Evolutionary conservation across 2,113 vertebrate genomes (phyloP).

Genomic region (Solea solea): DNA sequence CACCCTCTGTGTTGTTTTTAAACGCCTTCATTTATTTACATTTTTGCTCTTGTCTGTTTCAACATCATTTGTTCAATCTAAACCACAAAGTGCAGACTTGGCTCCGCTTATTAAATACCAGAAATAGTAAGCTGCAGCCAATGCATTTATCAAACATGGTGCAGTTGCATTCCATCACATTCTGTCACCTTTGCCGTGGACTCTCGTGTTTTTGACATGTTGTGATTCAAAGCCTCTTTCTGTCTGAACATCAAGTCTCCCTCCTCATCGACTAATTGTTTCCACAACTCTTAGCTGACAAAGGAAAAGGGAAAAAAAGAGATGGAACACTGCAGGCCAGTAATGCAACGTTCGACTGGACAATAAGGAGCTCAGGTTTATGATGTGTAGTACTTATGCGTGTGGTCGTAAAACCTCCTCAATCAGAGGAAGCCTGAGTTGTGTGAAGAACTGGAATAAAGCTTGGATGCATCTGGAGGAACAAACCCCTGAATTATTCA

Average conservation of each 20-base stretch:
- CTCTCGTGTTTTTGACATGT: too few species aligned
- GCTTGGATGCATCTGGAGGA: background rate
- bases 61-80: background rate
- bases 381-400: background rate
- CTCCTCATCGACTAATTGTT: too few species aligned
- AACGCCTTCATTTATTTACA: conserved; percentile 50
- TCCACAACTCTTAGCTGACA: too few species aligned
- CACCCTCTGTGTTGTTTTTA: conserved; percentile 18
- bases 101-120: conserved; percentile 1
- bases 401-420: background rate
- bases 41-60: background rate
- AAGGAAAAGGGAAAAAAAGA: background rate
- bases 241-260: too few species aligned
- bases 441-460: background rate
- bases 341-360: background rate
- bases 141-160: background rate
- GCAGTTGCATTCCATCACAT: background rate
- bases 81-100: too few species aligned
- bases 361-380: background rate
- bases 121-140: background rate
- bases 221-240: background rate
- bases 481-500: conserved; percentile 8
- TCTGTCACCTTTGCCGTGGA: background rate
- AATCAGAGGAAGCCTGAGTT: background rate
- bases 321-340: background rate